Base-by-base conservation (phyloP, 1,140 invertebrate species). In the Heliconius melpomene region DNA sequence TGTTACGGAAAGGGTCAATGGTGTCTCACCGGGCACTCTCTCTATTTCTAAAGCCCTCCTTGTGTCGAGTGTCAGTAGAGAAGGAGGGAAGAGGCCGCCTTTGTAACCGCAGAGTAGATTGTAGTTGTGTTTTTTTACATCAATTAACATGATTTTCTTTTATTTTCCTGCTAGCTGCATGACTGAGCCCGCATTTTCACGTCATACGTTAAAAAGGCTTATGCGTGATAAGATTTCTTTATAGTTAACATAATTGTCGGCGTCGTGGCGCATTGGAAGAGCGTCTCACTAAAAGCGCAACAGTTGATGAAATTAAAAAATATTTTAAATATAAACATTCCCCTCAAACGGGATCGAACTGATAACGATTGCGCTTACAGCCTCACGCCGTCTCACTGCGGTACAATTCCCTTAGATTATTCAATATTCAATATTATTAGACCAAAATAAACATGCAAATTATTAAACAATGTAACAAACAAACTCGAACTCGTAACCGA, bases 381-480 rank as follows among this genome's bases (percentile, higher is more conserved):
- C 1, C 18, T 20, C 18, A 18, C 18, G 6, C 18, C 13, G 7
- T 52, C 16, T 5, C 7, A 16, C 2, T 52, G 7, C 1, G 0
- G 6, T 6, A 52, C 18, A 5, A 46, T 6, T 18, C 16, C 50
- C 40, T 46, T 11, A 46, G 32, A 7, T 36, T 36, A 36, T 36
- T 36, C 32, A 36, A 36, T 46, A 46, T 46, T 46, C 40, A 46
- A 46, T 46, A 46, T 46, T 46, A 46, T 13, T 46, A 57, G 20
- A n/a, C 23, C 26, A 66, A 66, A 66, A 66, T 66, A 66, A 66
- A 66, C 26, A 66, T 66, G 87, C 86, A 90, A 90, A 89, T 89
- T 85, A 80, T 80, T 85, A 82, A 85, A 86, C 82, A 85, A 86
- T 86, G 84, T 80, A 80, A 83, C 86, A 88, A 86, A 85, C 78